Evolutionary conservation across 2,113 vertebrate species (phyloP).

Genomic region (Callithrix jacchus): DNA sequence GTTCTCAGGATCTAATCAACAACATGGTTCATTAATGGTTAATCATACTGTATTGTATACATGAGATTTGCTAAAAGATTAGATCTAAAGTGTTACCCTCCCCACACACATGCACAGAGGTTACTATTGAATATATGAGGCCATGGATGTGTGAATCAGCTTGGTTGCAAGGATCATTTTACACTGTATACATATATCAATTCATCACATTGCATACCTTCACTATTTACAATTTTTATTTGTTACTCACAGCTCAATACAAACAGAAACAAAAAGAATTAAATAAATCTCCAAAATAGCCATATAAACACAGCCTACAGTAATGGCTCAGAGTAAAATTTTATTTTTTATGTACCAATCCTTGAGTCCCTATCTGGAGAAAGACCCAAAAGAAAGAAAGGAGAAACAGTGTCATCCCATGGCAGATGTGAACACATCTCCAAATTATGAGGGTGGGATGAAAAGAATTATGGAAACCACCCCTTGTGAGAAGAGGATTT

Average conservation of each 20-base stretch:
- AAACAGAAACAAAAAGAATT: neutral
- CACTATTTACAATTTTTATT: neutral
- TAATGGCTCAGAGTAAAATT: neutral
- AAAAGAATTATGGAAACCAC: neutral
- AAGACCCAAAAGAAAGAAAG: neutral
- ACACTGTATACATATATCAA: neutral
- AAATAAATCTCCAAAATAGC: neutral
- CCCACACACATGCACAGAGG: neutral
- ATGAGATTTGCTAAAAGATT: neutral
- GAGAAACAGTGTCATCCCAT: neutral
- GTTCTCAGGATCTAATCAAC: neutral
- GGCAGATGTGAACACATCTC: neutral
- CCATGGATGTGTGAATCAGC: neutral
- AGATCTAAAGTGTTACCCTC: neutral
- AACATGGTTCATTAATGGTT: neutral
- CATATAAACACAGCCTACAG: neutral
- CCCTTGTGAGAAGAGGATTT: neutral
- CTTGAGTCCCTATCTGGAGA: neutral
- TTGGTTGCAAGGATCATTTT: neutral
- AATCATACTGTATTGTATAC: neutral
- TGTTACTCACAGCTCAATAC: neutral
- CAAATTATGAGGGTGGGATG: neutral
- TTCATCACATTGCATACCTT: neutral
- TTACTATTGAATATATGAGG: neutral
- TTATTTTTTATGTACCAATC: neutral